Evolutionary conservation across 2,113 vertebrate species (phyloP), one percentile per base, ranked within the genome.

Genomic region (Sander lucioperca): DNA sequence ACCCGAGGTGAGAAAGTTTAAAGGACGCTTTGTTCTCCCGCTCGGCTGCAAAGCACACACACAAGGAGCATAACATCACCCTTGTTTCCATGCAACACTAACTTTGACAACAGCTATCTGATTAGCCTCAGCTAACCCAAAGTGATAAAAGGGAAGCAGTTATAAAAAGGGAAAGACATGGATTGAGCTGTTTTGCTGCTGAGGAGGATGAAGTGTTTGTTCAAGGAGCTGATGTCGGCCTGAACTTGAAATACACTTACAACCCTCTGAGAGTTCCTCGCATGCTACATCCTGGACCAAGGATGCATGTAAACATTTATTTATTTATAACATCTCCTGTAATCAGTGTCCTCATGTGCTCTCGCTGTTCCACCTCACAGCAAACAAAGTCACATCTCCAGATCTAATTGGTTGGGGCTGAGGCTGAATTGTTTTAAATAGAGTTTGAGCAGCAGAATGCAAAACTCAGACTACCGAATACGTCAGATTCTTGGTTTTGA

Each of bases 1-100:
- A 83, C 76, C 75, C 0, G 67, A 84, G 68, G 85, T 79, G 81
- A 74, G 73, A 23, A 69, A 74, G 61, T 79, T 79, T 84, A 75
- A 79, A 86, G 66, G 79, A 84, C 45, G 67, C 74, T 75, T 80
- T 86, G 74, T 77, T 88, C 70, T 82, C 45, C 64, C 0, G 68
- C 69, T 67, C 70, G 11, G 53, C 56, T 58, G 43, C 33, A 15
- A 56, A 81, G 48, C 63, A n/a, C 64, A 56, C 70, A 25, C 70
- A 25, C 48, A 45, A 43, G 56, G 1, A n/a, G 18, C 30, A n/a
- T 57, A 75, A 27, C 54, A 13, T 72, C 79, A 71, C 53, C 67
- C 13, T 59, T 12, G 12, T 71, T 71, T 62, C 58, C 45, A 10
- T 12, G 69, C 53, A 69, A 27, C 47, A 4, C 8, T 25, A 58